Base-by-base conservation (phyloP, 2,888 invertebrate species). In the Drosophila acutilabella region DNA sequence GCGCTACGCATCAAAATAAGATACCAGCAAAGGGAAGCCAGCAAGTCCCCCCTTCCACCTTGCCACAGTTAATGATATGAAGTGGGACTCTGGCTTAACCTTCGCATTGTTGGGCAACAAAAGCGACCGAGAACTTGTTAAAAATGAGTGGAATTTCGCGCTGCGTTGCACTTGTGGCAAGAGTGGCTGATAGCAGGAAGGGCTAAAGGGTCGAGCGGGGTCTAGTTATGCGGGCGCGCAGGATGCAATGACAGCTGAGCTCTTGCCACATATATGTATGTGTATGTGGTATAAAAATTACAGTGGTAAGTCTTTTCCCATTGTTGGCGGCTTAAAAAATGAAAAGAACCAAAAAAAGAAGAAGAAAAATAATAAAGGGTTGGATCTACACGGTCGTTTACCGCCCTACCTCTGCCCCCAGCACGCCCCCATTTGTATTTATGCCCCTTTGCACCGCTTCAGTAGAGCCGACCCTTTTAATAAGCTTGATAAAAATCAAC, bases 121-220 rank as follows among this genome's bases (percentile, higher is more conserved):
- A 88, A 82, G 88, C 83, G 75, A 57, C 71, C 76, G 72, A 84
- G 83, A 85, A 88, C 86, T 81, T 85, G 81, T 81, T 88, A 82
- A 89, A 87, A 86, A 88, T 88, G 88, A 88, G 77, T 79, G 90
- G 90, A 88, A 90, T 90, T 88, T 88, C 87, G 87, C 88, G 88
- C 89, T 88, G 90, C 88, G 67, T 81, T 88, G 90, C 88, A 86
- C 88, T 81, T 66, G 68, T 65, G 65, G 68, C 67, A 56, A 57
- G 61, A 53, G 11, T 42, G 62, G n/a, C 11, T n/a, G 8, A 41
- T 13, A 36, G 30, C n/a, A 38, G 7, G 26, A 4, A 13, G 40
- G 20, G 14, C 45, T 26, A 10, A 7, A 41, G 26, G 26, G 57
- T 13, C 18, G 6, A 11, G 41, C 13, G 48, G 48, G 33, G 41